These are phyloP conservation scores for Nothobranchius furzeri DNA, from an alignment of 2,113 vertebrate genomes.

Conservation along the genomic window DNA sequence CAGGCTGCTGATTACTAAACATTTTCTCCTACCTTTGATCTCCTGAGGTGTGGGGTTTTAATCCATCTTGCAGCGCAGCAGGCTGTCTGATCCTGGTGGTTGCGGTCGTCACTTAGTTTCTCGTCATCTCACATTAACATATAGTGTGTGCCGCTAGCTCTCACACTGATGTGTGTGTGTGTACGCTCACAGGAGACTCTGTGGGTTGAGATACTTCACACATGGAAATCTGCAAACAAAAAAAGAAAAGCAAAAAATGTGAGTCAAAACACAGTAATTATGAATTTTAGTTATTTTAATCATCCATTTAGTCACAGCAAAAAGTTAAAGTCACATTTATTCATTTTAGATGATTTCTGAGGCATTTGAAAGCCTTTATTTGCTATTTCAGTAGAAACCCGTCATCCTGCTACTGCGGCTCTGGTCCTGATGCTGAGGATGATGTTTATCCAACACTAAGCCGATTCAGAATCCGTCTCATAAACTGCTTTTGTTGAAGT, in stretches of 20 bases:
- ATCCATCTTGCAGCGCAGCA: constrained; percentile 72
- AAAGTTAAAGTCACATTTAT: no score
- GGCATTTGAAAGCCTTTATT: no score
- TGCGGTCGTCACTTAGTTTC: constrained; percentile 65
- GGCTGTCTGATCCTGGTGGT: constrained; percentile 58
- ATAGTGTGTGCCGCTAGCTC: constrained; percentile 16
- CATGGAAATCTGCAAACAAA: constrained; percentile 29
- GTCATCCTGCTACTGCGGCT: not conserved
- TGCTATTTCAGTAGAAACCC: no score
- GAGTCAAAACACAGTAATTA: constrained; percentile 12
- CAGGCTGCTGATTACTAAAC: constrained; percentile 64
- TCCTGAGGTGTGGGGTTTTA: constrained; percentile 74
- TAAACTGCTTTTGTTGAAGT: constrained; percentile 41
- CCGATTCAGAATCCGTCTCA: constrained; percentile 26
- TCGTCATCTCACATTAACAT: constrained; percentile 69
- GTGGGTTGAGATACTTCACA: constrained; percentile 9
- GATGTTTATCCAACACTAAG: constrained; percentile 31
- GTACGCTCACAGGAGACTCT: constrained; percentile 17
- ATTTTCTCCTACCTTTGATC: constrained; percentile 78
- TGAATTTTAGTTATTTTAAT: not conserved
- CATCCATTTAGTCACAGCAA: no score
- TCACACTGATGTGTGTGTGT: constrained; percentile 9
- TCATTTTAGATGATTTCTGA: not conserved
- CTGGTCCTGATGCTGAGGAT: constrained; percentile 31
- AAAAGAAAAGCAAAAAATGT: not conserved